Conservation (phyloP, 2,797 vertebrate species). For the Molossus molossus region DNA sequence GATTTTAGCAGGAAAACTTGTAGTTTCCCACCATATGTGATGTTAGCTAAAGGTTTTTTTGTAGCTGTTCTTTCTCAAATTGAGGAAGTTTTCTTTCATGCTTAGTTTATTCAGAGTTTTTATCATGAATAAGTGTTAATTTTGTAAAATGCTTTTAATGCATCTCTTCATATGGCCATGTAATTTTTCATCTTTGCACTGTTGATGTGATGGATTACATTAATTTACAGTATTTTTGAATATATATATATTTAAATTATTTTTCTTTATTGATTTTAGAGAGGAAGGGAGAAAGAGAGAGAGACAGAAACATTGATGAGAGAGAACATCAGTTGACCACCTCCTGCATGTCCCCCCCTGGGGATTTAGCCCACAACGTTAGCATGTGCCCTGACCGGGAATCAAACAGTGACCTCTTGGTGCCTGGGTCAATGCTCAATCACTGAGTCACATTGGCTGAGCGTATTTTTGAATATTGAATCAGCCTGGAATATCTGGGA, state of each 20-base stretch:
- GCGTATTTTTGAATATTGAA: not conserved
- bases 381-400: too few species aligned
- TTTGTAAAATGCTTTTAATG: conserved; percentile 1
- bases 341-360: too few species aligned
- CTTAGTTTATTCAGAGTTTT: not conserved
- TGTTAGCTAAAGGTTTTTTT: not conserved
- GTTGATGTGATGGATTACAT: not conserved
- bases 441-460: too few species aligned
- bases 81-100: not conserved
- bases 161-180: not conserved
- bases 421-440: too few species aligned
- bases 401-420: too few species aligned
- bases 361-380: too few species aligned
- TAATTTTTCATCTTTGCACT: conserved; percentile 11
- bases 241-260: not conserved
- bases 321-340: too few species aligned
- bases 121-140: not conserved
- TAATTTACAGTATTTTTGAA: not conserved
- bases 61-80: not conserved
- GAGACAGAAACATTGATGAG: too few species aligned
- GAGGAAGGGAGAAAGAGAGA: too few species aligned
- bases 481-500: not conserved
- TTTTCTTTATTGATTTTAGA: too few species aligned
- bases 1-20: not conserved
- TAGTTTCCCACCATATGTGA: not conserved